Conservation (phyloP, 2,888 invertebrate species). For the Tigriopus californicus region DNA sequence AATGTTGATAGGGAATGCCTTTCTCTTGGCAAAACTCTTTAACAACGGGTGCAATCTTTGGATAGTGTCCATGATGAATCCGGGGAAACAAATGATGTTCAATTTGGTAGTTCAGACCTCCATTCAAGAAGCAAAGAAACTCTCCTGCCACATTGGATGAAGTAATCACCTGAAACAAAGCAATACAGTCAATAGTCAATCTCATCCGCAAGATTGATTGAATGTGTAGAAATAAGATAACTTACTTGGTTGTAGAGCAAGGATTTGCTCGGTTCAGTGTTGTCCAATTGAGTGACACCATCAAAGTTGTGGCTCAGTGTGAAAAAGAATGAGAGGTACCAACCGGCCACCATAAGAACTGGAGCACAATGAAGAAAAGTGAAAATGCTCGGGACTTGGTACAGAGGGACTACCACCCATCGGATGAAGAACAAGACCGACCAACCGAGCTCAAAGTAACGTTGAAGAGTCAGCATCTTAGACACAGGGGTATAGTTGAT, state of each 20-base stretch:
- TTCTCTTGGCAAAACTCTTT: background rate
- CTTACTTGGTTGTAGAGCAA: background rate
- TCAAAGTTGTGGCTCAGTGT: conserved; percentile 4
- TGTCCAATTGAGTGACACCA: background rate
- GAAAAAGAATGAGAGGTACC: conserved; percentile 1
- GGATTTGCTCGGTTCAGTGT: background rate
- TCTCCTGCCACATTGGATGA: conserved; percentile 10
- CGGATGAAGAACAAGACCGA: background rate
- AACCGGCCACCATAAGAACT: background rate
- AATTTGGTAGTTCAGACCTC: conserved; percentile 11
- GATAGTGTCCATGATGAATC: conserved; percentile 5
- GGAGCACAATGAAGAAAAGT: background rate
- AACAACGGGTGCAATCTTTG: conserved; percentile 9
- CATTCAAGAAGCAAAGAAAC: conserved; percentile 4
- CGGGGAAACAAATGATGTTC: conserved; percentile 10
- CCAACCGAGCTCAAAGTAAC: background rate
- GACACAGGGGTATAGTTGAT: conserved; percentile 1
- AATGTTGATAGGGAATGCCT: conserved; percentile 2
- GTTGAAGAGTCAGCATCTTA: background rate
- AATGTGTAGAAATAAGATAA: too few relatives aligned
- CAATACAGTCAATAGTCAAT: too few relatives aligned
- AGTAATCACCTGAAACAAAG: background rate
- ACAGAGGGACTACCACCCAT: background rate
- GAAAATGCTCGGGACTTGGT: background rate
- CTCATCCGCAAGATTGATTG: too few relatives aligned